Base-by-base conservation (phyloP, 2,888 invertebrate genomes). In the Tetropium fuscum region DNA sequence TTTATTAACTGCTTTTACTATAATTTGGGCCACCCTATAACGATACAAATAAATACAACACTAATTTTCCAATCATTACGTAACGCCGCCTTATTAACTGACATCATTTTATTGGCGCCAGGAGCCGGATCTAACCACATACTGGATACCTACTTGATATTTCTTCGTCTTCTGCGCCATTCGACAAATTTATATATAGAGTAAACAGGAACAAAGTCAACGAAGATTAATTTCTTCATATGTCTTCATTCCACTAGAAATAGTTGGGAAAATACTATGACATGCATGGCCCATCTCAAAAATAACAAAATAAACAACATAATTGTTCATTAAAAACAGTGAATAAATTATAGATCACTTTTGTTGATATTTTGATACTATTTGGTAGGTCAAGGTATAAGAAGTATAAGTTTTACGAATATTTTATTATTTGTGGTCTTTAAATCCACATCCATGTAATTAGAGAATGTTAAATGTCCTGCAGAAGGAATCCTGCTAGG, bases 81-180 rank as follows among this genome's bases (percentile, higher is more conserved):
- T 58, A 58, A 58, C 16, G 19, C 15, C 10, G n/a, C 13, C 40
- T n/a, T n/a, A 41, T 16, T 20, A 43, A 59, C 48, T 54, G 54
- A 61, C 54, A 38, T 48, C 51, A 61, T 61, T 48, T 44, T 13
- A 32, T 10, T 51, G 61, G 61, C 61, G 61, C 61, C 61, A 61
- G 18, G 15, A 58, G 41, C 61, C 58, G 61, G 61, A 61, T 44
- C 25, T 44, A 44, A 16, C 44, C 18, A 30, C n/a, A 43, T 25
- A 44, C 44, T 27, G 44, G 20, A 7, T 15, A 34, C 34, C n/a
- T 16, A 20, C 16, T 30, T 20, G 44, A 4, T 44, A 15, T 30
- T 44, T 44, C 44, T 16, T 44, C 27, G 27, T 25, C 44, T 44
- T 44, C 44, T 13, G 13, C 27, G 27, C 19, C 11, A 44, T 44